Conservation (phyloP, 2,113 vertebrate genomes). For the Gnathonemus longibarbis region DNA sequence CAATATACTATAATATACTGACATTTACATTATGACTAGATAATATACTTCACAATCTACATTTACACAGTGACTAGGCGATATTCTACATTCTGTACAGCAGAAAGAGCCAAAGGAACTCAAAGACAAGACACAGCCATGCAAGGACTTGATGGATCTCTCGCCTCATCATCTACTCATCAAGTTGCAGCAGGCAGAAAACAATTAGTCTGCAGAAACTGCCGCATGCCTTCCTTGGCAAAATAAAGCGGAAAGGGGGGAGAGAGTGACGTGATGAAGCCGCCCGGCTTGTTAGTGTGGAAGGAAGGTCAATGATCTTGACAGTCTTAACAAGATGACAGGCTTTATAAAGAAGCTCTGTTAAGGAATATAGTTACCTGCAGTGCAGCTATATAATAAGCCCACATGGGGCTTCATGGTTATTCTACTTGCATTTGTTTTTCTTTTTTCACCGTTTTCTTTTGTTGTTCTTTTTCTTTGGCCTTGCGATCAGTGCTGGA, state of each 20-base stretch:
- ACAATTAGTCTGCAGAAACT: constrained; percentile 53
- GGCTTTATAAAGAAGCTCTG: constrained; percentile 76
- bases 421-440: constrained; percentile 62
- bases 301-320: constrained; percentile 75
- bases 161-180: constrained; percentile 19
- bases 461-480: constrained; percentile 61
- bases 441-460: constrained; percentile 60
- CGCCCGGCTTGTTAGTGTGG: constrained; percentile 60
- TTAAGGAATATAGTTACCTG: constrained; percentile 71
- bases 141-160: not conserved
- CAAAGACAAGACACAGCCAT: not conserved
- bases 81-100: not conserved
- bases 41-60: not conserved
- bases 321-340: constrained; percentile 76
- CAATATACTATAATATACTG: not conserved
- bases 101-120: not conserved
- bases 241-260: constrained; percentile 50
- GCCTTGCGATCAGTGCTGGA: constrained; percentile 51
- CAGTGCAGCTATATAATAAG: constrained; percentile 79
- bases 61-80: not conserved
- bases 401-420: constrained; percentile 72
- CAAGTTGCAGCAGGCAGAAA: constrained; percentile 51
- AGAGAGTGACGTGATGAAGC: constrained; percentile 55
- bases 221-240: constrained; percentile 51
- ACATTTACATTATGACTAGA: not conserved